Evolutionary conservation across 2,113 vertebrate genomes (phyloP).

Genomic region (Columbina picui): DNA sequence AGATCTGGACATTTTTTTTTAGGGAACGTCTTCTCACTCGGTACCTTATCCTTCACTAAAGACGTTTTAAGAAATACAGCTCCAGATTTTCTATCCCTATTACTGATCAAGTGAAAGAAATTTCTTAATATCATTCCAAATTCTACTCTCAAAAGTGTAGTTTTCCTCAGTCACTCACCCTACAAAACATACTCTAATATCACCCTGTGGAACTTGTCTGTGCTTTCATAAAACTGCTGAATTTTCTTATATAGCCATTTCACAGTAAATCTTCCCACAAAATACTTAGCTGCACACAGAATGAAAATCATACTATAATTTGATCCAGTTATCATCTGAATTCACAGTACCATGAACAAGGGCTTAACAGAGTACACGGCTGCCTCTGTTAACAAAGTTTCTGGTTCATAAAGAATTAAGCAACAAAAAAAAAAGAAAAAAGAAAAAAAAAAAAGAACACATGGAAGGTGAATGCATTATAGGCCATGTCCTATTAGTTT

Average conservation of each 20-base stretch:
- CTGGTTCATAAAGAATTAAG: neutral
- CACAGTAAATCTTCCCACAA: neutral
- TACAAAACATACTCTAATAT: neutral
- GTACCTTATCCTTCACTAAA: neutral
- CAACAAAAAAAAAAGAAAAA: too few species aligned
- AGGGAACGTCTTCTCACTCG: neutral
- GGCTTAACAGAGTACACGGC: neutral
- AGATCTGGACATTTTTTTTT: neutral
- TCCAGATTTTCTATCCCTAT: neutral
- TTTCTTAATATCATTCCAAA: neutral
- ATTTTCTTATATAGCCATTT: neutral
- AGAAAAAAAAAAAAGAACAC: neutral
- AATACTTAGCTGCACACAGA: neutral
- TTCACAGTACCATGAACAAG: neutral
- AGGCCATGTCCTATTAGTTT: neutral
- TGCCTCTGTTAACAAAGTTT: neutral
- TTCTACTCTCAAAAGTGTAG: rapidly evolving
- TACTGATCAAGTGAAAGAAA: neutral
- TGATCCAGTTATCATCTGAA: neutral
- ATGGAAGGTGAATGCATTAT: neutral
- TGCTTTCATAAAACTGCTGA: neutral
- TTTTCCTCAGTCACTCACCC: neutral
- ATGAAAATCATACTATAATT: neutral
- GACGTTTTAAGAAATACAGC: neutral
- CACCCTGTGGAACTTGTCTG: neutral